Evolutionary conservation across 2,113 vertebrate genomes (phyloP).

Genomic region (Dendrocopos noguchii): DNA sequence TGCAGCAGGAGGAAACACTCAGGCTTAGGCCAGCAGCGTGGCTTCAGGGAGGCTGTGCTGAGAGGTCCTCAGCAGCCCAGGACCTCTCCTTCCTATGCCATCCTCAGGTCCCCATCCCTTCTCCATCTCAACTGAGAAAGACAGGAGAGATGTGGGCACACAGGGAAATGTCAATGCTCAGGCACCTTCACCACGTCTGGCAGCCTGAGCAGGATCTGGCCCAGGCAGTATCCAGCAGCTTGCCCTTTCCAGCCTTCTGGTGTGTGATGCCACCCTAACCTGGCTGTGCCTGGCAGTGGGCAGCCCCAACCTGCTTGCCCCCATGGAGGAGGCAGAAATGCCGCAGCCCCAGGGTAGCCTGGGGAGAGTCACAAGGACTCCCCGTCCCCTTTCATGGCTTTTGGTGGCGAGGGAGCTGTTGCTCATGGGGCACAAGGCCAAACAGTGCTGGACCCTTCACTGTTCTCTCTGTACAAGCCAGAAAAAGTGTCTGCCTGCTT

Average conservation of each 20-base stretch:
- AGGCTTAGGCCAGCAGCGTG: fast-evolving
- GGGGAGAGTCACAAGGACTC: fast-evolving
- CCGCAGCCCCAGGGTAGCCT: background rate
- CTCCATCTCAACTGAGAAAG: background rate
- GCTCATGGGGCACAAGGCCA: fast-evolving
- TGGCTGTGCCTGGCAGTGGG: background rate
- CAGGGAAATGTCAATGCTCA: fast-evolving
- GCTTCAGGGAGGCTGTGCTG: fast-evolving
- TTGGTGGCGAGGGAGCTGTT: fast-evolving
- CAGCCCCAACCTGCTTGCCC: background rate
- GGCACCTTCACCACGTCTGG: fast-evolving
- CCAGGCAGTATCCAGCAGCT: background rate
- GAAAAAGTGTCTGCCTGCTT: background rate
- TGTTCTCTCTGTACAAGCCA: background rate
- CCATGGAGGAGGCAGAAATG: background rate
- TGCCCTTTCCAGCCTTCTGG: background rate
- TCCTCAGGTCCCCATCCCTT: background rate
- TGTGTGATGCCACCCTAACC: fast-evolving
- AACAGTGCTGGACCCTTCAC: background rate
- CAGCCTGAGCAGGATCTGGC: background rate
- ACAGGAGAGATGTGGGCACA: fast-evolving
- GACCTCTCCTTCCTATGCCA: fast-evolving
- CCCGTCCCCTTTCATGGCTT: background rate
- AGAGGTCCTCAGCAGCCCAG: background rate
- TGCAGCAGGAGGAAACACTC: background rate